phyloP scores from a whole-genome alignment of 2,888 invertebrate genomes.

The Microctonus brassicae region DNA sequence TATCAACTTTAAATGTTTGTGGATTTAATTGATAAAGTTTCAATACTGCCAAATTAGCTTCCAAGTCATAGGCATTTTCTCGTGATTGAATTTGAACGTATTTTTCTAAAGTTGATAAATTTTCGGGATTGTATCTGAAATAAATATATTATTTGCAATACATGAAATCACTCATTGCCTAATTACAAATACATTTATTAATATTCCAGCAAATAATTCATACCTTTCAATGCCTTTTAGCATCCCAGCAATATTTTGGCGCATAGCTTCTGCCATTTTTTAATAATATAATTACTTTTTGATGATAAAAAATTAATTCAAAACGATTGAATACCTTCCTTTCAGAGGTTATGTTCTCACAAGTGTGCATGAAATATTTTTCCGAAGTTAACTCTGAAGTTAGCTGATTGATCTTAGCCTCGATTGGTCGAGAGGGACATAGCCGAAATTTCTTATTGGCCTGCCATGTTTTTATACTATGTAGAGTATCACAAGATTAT shows the following conservation, averaged over 20 bases:
- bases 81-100: slow-evolving; percentile 94
- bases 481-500: too few relatives aligned
- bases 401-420: background rate
- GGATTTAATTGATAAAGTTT: slow-evolving; percentile 98
- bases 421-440: background rate
- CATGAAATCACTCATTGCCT: background rate
- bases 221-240: slow-evolving; percentile 94
- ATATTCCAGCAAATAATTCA: slow-evolving; percentile 34
- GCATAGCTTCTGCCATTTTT: slow-evolving; percentile 85
- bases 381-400: background rate
- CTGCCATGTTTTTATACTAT: too few relatives aligned
- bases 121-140: slow-evolving; percentile 95
- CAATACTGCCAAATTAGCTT: slow-evolving; percentile 95
- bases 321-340: background rate
- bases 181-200: background rate
- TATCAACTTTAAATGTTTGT: slow-evolving; percentile 83
- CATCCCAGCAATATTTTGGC: slow-evolving; percentile 87
- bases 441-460: too few relatives aligned
- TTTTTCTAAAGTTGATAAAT: slow-evolving; percentile 88
- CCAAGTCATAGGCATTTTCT: slow-evolving; percentile 95
- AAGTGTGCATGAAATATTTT: background rate
- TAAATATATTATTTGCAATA: slow-evolving; percentile 15
- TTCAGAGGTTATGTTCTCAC: background rate
- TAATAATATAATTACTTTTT: background rate
- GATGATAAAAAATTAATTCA: background rate